These are phyloP conservation scores for Dipodomys spectabilis DNA, from an alignment of 2,113 vertebrate species.

Conservation along the genomic window DNA sequence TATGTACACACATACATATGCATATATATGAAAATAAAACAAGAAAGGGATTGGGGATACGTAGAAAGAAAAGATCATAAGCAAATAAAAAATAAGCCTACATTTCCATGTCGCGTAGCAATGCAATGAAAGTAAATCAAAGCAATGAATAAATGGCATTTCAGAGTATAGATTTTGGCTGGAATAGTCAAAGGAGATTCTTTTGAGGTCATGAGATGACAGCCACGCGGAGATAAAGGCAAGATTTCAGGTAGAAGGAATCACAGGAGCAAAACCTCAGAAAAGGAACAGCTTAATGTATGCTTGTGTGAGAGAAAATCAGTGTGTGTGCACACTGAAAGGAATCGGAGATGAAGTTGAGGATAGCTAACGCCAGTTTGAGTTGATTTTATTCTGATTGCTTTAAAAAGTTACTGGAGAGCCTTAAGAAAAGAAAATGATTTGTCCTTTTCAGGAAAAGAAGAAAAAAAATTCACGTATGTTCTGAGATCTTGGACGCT, in stretches of 20 bases:
- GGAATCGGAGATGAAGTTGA: neutral
- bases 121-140: neutral
- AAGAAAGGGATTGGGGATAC: neutral
- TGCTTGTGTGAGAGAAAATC: neutral
- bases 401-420: neutral
- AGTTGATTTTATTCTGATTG: neutral
- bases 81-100: neutral
- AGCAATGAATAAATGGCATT: neutral
- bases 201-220: neutral
- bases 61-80: neutral
- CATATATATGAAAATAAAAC: too few species aligned
- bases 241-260: neutral
- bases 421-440: neutral
- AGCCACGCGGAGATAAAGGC: neutral
- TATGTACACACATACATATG: too few species aligned
- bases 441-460: neutral
- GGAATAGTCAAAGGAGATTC: neutral
- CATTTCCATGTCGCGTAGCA: conserved; percentile 9
- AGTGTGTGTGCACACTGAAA: neutral
- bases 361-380: neutral
- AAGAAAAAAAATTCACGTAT: neutral
- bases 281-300: neutral
- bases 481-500: neutral
- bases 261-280: neutral
- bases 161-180: conserved; percentile 5